These are phyloP conservation scores for Anoplolepis gracilipes DNA, from an alignment of 1,140 invertebrate species.

Conservation along the genomic window DNA sequence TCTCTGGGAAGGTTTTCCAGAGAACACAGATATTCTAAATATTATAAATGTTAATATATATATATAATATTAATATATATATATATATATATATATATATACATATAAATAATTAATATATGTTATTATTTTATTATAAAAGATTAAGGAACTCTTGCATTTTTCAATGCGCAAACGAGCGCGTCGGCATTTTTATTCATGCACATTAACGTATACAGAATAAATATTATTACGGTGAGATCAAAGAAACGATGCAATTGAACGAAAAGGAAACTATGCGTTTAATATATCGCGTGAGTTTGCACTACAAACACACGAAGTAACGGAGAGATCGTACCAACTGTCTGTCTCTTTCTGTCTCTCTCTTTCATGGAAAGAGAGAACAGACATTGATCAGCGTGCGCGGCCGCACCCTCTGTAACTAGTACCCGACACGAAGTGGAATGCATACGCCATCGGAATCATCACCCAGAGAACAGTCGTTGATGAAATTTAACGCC, in stretches of 20 bases:
- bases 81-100: no score
- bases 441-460: constrained; percentile 33
- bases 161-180: not conserved
- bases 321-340: constrained; percentile 9
- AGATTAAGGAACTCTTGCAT: not conserved
- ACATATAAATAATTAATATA: not conserved
- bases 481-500: constrained; percentile 53
- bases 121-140: not conserved
- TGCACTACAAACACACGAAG: constrained; percentile 74
- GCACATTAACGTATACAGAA: constrained; percentile 74
- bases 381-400: constrained; percentile 45
- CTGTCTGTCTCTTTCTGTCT: not conserved
- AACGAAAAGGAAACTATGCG: constrained; percentile 74
- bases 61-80: constrained; percentile 1
- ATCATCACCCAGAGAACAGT: constrained; percentile 43
- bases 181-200: not conserved
- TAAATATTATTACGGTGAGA: constrained; percentile 77
- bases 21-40: not conserved
- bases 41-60: no score
- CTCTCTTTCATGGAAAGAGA: constrained; percentile 19
- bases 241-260: constrained; percentile 75
- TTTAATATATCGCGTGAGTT: constrained; percentile 79
- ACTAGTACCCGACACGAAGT: constrained; percentile 44
- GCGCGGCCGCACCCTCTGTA: constrained; percentile 51
- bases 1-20: no score